Conservation (phyloP, 2,113 vertebrate species). For the Rousettus leschenaultii region DNA sequence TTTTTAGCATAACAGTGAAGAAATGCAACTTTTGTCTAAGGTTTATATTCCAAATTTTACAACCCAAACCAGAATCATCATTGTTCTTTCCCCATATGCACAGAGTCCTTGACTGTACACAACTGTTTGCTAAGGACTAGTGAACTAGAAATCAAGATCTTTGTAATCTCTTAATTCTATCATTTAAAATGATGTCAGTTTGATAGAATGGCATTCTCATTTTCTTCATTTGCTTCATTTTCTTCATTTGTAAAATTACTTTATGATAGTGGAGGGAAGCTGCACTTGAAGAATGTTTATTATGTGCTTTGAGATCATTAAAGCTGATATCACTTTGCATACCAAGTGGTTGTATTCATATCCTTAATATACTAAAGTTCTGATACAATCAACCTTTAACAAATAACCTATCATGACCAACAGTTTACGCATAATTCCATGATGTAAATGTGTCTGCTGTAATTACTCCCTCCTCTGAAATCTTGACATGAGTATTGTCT, state of each 20-base stretch:
- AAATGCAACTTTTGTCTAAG: background rate
- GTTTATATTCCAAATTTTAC: background rate
- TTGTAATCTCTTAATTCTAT: constrained; percentile 59
- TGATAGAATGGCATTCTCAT: constrained; percentile 58
- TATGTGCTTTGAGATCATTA: constrained; percentile 72
- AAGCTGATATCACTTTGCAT: constrained; percentile 59
- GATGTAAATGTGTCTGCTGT: constrained; percentile 54
- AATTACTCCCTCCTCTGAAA: constrained; percentile 39
- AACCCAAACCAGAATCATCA: background rate
- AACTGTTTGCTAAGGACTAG: constrained; percentile 11
- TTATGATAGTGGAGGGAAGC: constrained; percentile 48
- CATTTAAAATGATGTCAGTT: constrained; percentile 57
- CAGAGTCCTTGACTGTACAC: background rate
- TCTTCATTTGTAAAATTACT: constrained; percentile 64
- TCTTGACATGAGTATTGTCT: constrained; percentile 38
- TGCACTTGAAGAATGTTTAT: constrained; percentile 57
- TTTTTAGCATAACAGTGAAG: background rate
- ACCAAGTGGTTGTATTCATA: constrained; percentile 46
- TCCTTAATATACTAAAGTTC: constrained; percentile 47
- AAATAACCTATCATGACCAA: constrained; percentile 46
- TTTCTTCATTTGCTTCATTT: constrained; percentile 69
- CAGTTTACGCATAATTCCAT: constrained; percentile 41
- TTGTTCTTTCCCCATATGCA: background rate
- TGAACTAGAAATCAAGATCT: constrained; percentile 57
- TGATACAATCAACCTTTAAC: constrained; percentile 50